Conservation (phyloP, 2,797 vertebrate species). For the Spea hammondii region DNA sequence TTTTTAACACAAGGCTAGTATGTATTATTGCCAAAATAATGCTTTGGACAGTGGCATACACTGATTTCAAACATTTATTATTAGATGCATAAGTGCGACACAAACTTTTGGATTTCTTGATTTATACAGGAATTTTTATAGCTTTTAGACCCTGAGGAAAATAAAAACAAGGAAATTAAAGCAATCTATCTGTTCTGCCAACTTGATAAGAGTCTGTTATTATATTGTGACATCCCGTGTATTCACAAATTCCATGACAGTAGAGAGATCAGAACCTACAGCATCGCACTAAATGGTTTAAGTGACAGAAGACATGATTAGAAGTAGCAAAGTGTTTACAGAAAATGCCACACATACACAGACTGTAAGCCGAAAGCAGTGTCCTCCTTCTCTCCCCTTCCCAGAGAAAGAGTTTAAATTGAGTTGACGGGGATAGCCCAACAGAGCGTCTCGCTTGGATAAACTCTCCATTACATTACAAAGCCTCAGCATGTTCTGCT, state of each 20-base stretch:
- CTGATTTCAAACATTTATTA: too few relatives aligned
- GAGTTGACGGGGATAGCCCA: constrained; percentile 30
- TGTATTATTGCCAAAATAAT: too few relatives aligned
- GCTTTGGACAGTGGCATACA: too few relatives aligned
- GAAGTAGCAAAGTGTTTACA: not conserved
- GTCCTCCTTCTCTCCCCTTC: not conserved
- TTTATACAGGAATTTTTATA: too few relatives aligned
- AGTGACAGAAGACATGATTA: constrained; percentile 17
- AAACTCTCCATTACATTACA: constrained; percentile 49
- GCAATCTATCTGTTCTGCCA: too few relatives aligned
- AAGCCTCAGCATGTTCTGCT: constrained; percentile 28
- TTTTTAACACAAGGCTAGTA: too few relatives aligned
- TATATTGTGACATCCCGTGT: too few relatives aligned
- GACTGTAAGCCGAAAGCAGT: not conserved
- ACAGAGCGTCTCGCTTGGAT: constrained; percentile 20
- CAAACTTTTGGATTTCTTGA: too few relatives aligned
- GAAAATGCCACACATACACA: not conserved
- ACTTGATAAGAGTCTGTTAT: too few relatives aligned
- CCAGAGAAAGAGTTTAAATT: constrained; percentile 16
- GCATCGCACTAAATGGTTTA: not conserved
- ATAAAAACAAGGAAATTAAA: too few relatives aligned
- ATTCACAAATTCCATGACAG: not conserved
- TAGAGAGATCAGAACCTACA: not conserved
- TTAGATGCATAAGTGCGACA: too few relatives aligned
- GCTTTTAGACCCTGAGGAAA: too few relatives aligned